These are phyloP conservation scores for Sceloporus tristichus DNA, from an alignment of 2,113 vertebrate species.

Conservation along the genomic window DNA sequence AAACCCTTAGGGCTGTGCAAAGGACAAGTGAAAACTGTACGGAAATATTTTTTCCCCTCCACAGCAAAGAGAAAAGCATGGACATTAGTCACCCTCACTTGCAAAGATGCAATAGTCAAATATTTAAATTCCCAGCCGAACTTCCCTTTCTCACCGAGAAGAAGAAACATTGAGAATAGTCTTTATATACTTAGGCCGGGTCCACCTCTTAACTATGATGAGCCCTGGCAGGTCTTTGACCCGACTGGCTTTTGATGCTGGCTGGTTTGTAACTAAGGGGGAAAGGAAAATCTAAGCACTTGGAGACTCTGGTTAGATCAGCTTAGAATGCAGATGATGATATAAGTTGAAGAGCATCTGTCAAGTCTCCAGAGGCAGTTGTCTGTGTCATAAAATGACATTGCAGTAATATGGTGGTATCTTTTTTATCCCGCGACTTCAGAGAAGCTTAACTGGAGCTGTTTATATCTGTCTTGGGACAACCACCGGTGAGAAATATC, in stretches of 20 bases:
- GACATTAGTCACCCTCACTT: too few relatives aligned
- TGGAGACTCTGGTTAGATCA: not conserved
- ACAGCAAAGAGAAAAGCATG: too few relatives aligned
- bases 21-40: too few relatives aligned
- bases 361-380: constrained; percentile 52
- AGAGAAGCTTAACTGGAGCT: constrained; percentile 37
- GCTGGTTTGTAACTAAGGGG: not conserved
- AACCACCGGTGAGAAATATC: constrained; percentile 38
- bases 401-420: constrained; percentile 42
- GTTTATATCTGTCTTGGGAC: constrained; percentile 70
- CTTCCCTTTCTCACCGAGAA: too few relatives aligned
- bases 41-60: too few relatives aligned
- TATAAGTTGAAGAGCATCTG: constrained; percentile 52
- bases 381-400: constrained; percentile 62
- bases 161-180: too few relatives aligned
- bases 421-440: constrained; percentile 54
- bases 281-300: not conserved
- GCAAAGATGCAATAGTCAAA: too few relatives aligned
- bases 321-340: constrained; percentile 40
- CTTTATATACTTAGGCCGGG: not conserved
- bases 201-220: not conserved
- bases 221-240: constrained; percentile 14
- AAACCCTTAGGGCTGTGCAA: too few relatives aligned
- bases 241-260: not conserved
- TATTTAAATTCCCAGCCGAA: too few relatives aligned